Conservation (phyloP, 2,113 vertebrate genomes). For the Poecile atricapillus region DNA sequence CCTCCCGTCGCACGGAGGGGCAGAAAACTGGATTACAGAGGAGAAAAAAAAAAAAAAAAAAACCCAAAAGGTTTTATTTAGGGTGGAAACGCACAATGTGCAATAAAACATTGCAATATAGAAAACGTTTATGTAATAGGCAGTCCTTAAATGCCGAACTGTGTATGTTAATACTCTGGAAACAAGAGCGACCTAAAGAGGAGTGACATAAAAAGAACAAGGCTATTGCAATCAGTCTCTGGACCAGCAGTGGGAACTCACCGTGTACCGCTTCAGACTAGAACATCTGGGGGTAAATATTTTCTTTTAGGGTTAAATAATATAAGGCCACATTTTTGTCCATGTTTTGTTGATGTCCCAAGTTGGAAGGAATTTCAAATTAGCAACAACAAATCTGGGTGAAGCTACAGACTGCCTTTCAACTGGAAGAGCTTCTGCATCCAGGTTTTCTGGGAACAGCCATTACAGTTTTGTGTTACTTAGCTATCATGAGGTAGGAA, state of each 20-base stretch:
- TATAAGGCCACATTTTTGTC: background rate
- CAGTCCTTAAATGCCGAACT: background rate
- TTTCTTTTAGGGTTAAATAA: background rate
- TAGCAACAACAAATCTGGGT: background rate
- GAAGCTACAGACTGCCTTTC: background rate
- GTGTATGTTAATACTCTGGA: background rate
- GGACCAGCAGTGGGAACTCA: background rate
- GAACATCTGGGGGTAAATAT: background rate
- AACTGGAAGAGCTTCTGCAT: rapidly evolving
- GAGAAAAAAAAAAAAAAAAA: rapidly evolving
- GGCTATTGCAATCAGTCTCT: background rate
- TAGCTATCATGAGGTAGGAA: background rate
- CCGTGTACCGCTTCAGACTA: rapidly evolving
- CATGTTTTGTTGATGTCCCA: background rate
- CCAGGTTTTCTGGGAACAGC: background rate
- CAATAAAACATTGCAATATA: background rate
- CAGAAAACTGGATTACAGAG: rapidly evolving
- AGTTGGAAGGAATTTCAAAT: background rate
- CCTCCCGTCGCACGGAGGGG: rapidly evolving
- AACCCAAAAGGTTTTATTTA: background rate
- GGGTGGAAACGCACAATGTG: background rate
- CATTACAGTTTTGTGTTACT: background rate
- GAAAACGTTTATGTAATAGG: background rate
- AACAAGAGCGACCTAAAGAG: background rate
- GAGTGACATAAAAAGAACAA: background rate